Evolutionary conservation across 2,888 invertebrate genomes (phyloP).

Genomic region (Himalopsyche kuldschensis): DNA sequence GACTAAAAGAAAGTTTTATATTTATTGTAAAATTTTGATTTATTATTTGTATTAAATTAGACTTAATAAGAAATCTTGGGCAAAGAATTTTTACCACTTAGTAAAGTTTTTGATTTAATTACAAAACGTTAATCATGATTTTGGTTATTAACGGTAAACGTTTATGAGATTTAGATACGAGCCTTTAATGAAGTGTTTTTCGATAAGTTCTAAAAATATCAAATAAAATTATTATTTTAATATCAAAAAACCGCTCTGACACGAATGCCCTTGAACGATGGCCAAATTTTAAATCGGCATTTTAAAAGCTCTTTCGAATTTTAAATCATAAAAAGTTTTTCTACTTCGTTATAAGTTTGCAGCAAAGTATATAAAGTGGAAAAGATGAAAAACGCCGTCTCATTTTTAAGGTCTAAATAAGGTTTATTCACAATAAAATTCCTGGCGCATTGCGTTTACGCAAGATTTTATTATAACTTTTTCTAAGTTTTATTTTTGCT

Average conservation of each 20-base stretch:
- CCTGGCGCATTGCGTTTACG: background rate
- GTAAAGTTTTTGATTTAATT: background rate
- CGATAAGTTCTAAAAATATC: background rate
- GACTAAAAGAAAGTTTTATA: no score
- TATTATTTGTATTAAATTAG: no score
- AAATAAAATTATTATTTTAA: background rate
- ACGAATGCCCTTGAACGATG: background rate
- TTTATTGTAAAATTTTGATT: no score
- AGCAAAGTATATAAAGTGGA: background rate
- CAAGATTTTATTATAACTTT: background rate
- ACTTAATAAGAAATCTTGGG: no score
- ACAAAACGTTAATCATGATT: background rate
- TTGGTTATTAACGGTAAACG: background rate
- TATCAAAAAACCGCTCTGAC: background rate
- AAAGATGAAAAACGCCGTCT: no score
- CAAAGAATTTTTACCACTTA: background rate
- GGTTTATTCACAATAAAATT: background rate
- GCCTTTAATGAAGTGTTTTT: background rate
- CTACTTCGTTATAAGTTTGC: conserved; percentile 23
- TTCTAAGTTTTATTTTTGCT: no score
- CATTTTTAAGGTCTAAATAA: background rate
- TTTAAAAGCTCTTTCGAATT: conserved; percentile 18
- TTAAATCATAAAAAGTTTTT: conserved; percentile 21
- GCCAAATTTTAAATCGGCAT: background rate
- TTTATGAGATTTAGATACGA: background rate